These are phyloP conservation scores for Aepyceros melampus DNA, from an alignment of 2,113 vertebrate genomes.

Conservation along the genomic window DNA sequence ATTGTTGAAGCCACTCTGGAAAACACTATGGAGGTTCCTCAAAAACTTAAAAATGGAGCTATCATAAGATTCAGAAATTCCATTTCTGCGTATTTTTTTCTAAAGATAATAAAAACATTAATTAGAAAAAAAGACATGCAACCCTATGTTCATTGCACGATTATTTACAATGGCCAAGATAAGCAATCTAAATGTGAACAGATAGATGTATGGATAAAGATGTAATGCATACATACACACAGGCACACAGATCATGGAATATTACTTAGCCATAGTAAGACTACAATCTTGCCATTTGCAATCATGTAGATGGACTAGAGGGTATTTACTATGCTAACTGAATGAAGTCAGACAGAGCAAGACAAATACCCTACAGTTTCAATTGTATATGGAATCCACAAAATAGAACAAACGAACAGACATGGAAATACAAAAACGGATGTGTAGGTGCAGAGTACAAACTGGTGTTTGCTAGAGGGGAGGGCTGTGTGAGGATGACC, in stretches of 20 bases:
- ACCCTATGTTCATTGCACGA: neutral
- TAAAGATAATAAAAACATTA: neutral
- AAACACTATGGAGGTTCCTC: neutral
- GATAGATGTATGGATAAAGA: neutral
- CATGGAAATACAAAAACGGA: neutral
- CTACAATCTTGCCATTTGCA: neutral
- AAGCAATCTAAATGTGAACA: neutral
- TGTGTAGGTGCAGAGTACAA: neutral
- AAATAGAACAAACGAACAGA: neutral
- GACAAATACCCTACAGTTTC: neutral
- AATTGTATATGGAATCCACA: neutral
- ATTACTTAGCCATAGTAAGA: neutral
- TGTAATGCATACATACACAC: neutral
- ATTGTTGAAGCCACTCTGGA: neutral
- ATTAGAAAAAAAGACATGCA: neutral
- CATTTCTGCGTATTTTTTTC: neutral
- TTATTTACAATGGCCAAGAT: neutral
- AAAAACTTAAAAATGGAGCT: neutral
- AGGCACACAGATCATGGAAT: neutral
- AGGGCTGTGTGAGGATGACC: neutral
- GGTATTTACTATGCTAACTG: neutral
- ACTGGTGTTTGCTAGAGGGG: neutral
- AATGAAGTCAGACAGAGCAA: neutral
- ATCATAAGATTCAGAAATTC: neutral
- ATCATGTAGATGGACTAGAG: neutral